A percentile compares a stretch with the other conserved stretches of the same genome.
These are phyloP conservation scores for Sebastes matsubarae DNA, from an alignment of 2,797 vertebrate species.

Conservation along the genomic window DNA sequence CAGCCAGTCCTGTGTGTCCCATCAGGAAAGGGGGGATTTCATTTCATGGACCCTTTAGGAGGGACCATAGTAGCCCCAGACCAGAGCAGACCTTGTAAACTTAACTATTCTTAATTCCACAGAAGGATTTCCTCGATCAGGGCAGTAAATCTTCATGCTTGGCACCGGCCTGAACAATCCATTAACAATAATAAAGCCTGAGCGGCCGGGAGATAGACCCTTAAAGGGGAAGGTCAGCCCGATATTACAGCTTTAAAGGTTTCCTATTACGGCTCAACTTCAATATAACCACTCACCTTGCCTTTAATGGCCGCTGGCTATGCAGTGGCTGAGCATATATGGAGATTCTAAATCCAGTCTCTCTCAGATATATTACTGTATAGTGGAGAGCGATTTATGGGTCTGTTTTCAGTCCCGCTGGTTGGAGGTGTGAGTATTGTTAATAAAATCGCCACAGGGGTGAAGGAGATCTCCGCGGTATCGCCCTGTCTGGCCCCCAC, in stretches of 20 bases:
- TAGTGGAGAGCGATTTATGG: conserved; percentile 57
- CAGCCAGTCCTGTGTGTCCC: background rate
- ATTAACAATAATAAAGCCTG: conserved; percentile 77
- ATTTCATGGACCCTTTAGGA: conserved; percentile 23
- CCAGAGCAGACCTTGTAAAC: conserved; percentile 62
- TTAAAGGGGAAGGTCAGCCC: conserved; percentile 80
- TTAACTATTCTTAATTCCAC: conserved; percentile 60
- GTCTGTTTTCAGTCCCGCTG: conserved; percentile 43
- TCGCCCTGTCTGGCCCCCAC: conserved; percentile 42
- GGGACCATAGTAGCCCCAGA: conserved; percentile 16
- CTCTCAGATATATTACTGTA: conserved; percentile 58
- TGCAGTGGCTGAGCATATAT: conserved; percentile 61
- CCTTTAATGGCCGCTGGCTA: conserved; percentile 72
- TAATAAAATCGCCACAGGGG: conserved; percentile 64
- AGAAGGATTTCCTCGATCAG: conserved; percentile 62
- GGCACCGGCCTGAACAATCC: conserved; percentile 69
- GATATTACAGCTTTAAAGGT: conserved; percentile 79
- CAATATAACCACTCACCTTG: conserved; percentile 73
- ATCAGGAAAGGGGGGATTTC: conserved; percentile 11
- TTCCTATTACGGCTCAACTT: conserved; percentile 78
- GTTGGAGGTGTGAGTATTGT: conserved; percentile 55
- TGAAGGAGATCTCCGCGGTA: conserved; percentile 53
- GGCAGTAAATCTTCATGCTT: conserved; percentile 67
- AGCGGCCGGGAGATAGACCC: conserved; percentile 66
- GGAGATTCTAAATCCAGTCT: conserved; percentile 68